Percentiles rank a stretch among this genome's conserved stretches.
phyloP scores from a whole-genome alignment of 2,888 invertebrate species.

The Stictocephala bisonia region DNA sequence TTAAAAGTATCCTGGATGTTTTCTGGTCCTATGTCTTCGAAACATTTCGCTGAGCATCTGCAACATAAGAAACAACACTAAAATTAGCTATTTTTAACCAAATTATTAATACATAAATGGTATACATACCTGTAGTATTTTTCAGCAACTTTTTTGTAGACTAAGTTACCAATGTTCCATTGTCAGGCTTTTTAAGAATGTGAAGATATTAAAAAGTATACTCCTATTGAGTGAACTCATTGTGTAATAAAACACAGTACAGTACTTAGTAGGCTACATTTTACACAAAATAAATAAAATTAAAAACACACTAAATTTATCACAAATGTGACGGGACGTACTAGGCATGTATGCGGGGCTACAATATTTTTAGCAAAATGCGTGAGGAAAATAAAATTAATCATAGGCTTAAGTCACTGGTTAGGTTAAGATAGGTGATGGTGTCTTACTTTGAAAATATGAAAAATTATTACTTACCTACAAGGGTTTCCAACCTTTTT shows the following conservation, averaged over 20 bases:
- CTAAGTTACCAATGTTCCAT: background rate
- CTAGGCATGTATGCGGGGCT: too few relatives aligned
- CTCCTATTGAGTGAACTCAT: too few relatives aligned
- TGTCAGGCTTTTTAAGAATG: background rate
- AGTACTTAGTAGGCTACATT: too few relatives aligned
- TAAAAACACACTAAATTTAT: too few relatives aligned
- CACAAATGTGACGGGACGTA: too few relatives aligned
- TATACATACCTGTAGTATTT: background rate
- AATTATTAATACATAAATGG: background rate
- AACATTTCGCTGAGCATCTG: constrained; percentile 1
- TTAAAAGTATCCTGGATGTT: background rate
- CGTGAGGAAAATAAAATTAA: background rate
- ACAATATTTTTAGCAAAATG: too few relatives aligned
- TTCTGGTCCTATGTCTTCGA: background rate
- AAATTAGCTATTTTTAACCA: background rate
- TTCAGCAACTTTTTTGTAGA: background rate
- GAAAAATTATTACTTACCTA: background rate
- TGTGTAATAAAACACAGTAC: too few relatives aligned
- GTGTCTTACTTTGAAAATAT: background rate
- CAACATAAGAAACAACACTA: background rate
- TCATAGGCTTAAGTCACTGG: background rate
- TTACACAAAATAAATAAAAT: too few relatives aligned
- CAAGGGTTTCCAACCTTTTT: background rate
- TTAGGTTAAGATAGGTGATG: background rate
- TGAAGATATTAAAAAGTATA: too few relatives aligned